Conservation (phyloP, 2,888 invertebrate species). For the Pristionchus maxplancki region DNA sequence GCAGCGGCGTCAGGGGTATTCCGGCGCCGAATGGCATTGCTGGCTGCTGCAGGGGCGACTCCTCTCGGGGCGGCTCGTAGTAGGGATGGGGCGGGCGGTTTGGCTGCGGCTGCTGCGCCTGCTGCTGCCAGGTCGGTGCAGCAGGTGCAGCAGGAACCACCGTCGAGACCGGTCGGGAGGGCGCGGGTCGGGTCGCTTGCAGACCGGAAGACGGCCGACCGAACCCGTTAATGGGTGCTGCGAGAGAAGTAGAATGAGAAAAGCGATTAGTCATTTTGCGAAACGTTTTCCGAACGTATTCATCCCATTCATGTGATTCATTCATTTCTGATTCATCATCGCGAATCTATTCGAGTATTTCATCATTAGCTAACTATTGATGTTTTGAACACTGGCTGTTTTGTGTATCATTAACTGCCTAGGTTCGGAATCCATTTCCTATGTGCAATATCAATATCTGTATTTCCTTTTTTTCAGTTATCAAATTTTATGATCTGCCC, state of each 20-base stretch:
- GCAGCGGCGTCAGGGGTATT: neutral
- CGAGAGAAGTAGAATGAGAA: neutral
- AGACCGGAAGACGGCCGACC: neutral
- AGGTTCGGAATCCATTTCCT: no score
- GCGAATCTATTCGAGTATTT: constrained; percentile 39
- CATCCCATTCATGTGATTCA: neutral
- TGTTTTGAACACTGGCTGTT: no score
- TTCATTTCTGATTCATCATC: constrained; percentile 16
- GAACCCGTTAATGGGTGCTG: neutral
- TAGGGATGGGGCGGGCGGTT: constrained; percentile 9
- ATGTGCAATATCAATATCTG: no score
- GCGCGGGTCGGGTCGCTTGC: constrained; percentile 2
- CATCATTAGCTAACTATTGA: neutral
- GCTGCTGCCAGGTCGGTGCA: neutral
- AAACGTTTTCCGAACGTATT: neutral
- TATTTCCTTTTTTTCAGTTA: no score
- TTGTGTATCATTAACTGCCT: no score
- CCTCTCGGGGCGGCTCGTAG: constrained; percentile 31
- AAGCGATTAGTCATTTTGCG: neutral
- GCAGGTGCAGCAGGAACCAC: neutral
- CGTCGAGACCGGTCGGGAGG: neutral
- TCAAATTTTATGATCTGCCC: no score
- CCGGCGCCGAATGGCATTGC: neutral
- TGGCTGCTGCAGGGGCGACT: neutral
- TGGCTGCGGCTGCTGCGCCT: neutral